Percentiles rank a stretch among this genome's conserved stretches.
phyloP scores from a whole-genome alignment of 2,113 vertebrate genomes.

The Balaeniceps rex region DNA sequence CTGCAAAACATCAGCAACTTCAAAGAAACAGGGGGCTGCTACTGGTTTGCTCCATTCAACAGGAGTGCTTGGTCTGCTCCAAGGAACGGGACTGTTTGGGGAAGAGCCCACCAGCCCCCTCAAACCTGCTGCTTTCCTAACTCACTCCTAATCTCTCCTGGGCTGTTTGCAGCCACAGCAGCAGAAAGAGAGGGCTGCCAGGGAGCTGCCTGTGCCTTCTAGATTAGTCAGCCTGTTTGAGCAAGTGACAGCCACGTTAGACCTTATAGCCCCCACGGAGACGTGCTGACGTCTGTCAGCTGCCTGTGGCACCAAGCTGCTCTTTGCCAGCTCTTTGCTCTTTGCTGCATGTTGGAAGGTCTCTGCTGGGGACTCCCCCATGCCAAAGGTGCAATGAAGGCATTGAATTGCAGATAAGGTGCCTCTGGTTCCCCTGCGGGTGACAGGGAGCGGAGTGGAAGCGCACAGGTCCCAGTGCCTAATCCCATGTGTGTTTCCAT shows the following conservation, averaged over 20 bases:
- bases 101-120: background rate
- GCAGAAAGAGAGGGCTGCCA: background rate
- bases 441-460: background rate
- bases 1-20: background rate
- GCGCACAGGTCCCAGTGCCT: background rate
- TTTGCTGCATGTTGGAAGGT: background rate
- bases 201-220: background rate
- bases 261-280: accelerated
- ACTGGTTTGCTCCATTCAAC: background rate
- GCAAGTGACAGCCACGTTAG: background rate
- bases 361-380: background rate
- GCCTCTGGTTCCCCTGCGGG: accelerated
- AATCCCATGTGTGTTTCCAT: background rate
- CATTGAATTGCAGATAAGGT: background rate
- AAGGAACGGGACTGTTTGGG: background rate
- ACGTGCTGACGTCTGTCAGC: background rate
- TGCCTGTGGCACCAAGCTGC: background rate
- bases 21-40: background rate
- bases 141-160: background rate
- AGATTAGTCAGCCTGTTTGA: background rate
- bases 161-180: background rate
- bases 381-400: background rate
- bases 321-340: background rate
- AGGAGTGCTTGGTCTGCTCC: background rate
- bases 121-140: background rate